Conservation (phyloP, 2,888 invertebrate species). For the Chydorus sphaericus region DNA sequence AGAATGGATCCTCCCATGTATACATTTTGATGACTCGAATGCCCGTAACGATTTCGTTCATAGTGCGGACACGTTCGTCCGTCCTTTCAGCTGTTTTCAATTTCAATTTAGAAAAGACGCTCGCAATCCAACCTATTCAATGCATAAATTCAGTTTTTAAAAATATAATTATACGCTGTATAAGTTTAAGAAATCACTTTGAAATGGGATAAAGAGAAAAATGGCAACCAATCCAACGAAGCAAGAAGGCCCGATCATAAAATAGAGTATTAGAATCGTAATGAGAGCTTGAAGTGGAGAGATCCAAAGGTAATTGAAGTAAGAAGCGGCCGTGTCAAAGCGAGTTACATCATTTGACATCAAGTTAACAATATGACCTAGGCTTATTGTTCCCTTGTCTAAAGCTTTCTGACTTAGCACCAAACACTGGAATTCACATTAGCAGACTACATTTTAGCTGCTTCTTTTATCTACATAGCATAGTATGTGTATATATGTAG, state of each 20-base stretch:
- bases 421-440: not conserved
- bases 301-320: conserved; percentile 30
- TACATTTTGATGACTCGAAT: conserved; percentile 42
- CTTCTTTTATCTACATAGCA: no score
- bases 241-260: conserved; percentile 49
- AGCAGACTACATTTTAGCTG: no score
- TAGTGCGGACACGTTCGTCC: conserved; percentile 36
- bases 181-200: conserved; percentile 53
- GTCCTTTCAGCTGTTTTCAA: conserved; percentile 33
- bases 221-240: conserved; percentile 64
- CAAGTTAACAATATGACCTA: conserved; percentile 87
- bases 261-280: conserved; percentile 64
- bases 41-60: conserved; percentile 38
- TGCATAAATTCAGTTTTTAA: no score
- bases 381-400: conserved; percentile 70
- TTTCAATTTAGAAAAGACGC: conserved; percentile 27
- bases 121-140: conserved; percentile 29
- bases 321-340: conserved; percentile 65
- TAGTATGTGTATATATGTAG: no score
- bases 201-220: conserved; percentile 64
- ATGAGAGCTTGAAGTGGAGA: conserved; percentile 69
- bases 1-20: conserved; percentile 39
- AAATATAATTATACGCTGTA: no score
- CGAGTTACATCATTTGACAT: conserved; percentile 87
- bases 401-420: conserved; percentile 54